Percentiles rank a stretch among this genome's conserved stretches.
These are phyloP conservation scores for Argyrosomus japonicus DNA, from an alignment of 2,113 vertebrate species.

Conservation along the genomic window DNA sequence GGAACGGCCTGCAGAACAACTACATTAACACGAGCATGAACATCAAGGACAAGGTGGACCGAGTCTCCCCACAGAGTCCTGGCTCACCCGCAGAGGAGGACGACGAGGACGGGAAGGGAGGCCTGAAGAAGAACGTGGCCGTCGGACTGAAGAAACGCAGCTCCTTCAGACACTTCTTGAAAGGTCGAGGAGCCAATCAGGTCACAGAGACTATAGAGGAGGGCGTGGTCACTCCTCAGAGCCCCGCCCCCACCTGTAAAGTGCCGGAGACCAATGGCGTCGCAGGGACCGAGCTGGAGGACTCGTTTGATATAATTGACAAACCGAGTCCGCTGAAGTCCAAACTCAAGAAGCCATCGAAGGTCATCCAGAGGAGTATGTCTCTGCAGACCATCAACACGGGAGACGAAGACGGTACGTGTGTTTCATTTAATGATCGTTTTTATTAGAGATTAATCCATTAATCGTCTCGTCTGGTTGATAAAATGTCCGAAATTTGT, in stretches of 20 bases:
- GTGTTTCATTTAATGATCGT: not conserved
- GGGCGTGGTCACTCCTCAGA: conserved; percentile 53
- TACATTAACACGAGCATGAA: conserved; percentile 19
- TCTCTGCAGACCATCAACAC: conserved; percentile 80
- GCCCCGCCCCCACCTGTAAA: conserved; percentile 10
- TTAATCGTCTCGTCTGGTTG: not conserved
- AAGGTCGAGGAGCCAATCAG: conserved; percentile 65
- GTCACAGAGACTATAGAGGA: conserved; percentile 62
- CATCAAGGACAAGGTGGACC: conserved; percentile 21
- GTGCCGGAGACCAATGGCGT: conserved; percentile 43
- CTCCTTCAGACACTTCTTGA: conserved; percentile 80
- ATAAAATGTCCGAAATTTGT: not conserved
- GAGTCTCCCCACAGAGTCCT: not conserved
- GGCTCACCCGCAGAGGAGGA: conserved; percentile 38
- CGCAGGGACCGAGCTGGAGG: conserved; percentile 55
- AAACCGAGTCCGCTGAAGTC: conserved; percentile 60
- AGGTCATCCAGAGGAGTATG: conserved; percentile 75
- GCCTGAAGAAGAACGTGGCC: conserved; percentile 47
- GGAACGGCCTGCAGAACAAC: conserved; percentile 53
- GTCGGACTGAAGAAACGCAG: conserved; percentile 71
- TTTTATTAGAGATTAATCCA: not conserved
- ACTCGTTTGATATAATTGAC: conserved; percentile 77
- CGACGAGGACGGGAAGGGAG: conserved; percentile 48
- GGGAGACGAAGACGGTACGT: conserved; percentile 76
- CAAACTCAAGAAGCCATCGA: conserved; percentile 73